A percentile compares a stretch with the other conserved stretches of the same genome.
phyloP scores from a whole-genome alignment of 2,888 invertebrate species.

The Watsonalla binaria region DNA sequence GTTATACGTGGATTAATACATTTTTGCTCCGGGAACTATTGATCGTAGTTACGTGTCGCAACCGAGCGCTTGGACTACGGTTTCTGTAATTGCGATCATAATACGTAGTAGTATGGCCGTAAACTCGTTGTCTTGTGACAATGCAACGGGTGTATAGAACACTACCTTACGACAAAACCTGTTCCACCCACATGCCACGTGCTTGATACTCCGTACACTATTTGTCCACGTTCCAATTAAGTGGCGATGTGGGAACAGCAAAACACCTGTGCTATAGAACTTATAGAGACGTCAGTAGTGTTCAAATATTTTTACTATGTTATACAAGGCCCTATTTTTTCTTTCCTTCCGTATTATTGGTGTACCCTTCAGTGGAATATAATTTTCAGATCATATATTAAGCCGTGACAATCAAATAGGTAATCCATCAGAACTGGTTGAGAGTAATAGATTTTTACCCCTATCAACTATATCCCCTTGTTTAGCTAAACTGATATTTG shows the following conservation, averaged over 20 bases:
- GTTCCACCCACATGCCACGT: slow-evolving; percentile 33
- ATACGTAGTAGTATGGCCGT: slow-evolving; percentile 24
- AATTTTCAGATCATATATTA: no score
- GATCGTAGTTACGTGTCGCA: neutral
- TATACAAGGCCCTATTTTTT: no score
- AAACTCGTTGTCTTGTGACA: slow-evolving; percentile 13
- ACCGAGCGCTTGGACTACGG: neutral
- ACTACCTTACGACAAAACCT: slow-evolving; percentile 24
- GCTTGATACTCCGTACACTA: slow-evolving; percentile 18
- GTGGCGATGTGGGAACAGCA: slow-evolving; percentile 14
- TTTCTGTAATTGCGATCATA: slow-evolving; percentile 16
- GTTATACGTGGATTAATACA: slow-evolving; percentile 2
- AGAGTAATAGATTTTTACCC: no score
- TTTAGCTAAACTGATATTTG: no score
- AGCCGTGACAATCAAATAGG: no score
- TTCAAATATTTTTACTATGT: no score
- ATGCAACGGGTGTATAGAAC: neutral
- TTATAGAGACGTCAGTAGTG: no score
- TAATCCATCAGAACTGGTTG: no score
- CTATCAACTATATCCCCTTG: no score
- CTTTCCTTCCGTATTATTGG: no score
- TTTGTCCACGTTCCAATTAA: slow-evolving; percentile 26
- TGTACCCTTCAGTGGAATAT: no score
- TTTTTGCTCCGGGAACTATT: slow-evolving; percentile 10
- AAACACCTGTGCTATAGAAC: slow-evolving; percentile 7